phyloP scores from a whole-genome alignment of 2,888 invertebrate species.

The Brenthis hecate region DNA sequence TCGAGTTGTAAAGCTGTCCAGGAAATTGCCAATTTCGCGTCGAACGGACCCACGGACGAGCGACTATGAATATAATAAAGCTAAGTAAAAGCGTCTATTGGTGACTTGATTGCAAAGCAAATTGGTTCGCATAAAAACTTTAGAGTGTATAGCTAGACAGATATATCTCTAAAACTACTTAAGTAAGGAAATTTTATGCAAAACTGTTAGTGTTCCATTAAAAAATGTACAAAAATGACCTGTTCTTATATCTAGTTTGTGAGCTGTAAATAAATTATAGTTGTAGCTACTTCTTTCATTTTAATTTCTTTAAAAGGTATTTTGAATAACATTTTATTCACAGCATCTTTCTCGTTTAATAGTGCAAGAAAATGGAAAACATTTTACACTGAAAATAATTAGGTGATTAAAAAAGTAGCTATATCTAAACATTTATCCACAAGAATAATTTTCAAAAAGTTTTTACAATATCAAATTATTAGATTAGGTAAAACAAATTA shows the following conservation, averaged over 20 bases:
- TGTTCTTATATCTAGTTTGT: no score
- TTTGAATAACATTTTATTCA: no score
- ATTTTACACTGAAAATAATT: no score
- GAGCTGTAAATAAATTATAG: no score
- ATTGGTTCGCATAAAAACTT: conserved; percentile 31
- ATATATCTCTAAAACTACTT: neutral
- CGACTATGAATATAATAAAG: conserved; percentile 39
- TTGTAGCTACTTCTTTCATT: no score
- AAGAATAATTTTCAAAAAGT: no score
- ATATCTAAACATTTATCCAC: no score
- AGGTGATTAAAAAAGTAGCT: no score
- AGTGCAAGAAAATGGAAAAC: no score
- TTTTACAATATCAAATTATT: neutral
- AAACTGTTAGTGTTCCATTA: neutral
- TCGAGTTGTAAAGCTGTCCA: conserved; percentile 48
- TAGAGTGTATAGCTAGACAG: neutral
- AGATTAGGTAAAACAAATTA: neutral
- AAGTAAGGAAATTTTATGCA: no score
- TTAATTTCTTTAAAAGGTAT: no score
- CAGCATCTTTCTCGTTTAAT: no score
- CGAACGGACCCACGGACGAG: conserved; percentile 40
- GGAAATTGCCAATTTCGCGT: conserved; percentile 74
- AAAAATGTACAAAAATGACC: neutral
- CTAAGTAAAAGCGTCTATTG: conserved; percentile 33
- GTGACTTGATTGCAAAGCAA: conserved; percentile 34